Conservation (phyloP, 2,797 vertebrate genomes). For the Microhierax caerulescens region DNA sequence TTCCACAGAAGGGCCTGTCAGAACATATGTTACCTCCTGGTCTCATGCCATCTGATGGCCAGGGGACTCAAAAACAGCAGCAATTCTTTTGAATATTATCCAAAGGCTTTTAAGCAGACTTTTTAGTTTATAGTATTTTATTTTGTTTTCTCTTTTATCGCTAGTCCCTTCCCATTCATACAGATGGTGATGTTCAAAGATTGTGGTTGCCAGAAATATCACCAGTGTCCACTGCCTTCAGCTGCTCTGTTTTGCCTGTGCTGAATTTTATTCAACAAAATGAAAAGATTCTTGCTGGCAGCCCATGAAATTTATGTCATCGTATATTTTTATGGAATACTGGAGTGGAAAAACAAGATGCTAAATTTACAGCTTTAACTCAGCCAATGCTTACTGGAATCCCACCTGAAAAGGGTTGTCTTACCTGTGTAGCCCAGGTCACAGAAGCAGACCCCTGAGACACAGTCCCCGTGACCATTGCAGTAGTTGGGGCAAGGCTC, state of each 20-base stretch:
- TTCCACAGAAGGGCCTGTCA: conserved; percentile 25
- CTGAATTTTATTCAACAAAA: conserved; percentile 27
- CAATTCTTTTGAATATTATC: conserved; percentile 56
- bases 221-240: not conserved
- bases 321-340: not conserved
- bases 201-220: conserved; percentile 7
- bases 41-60: conserved; percentile 39
- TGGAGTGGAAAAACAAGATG: not conserved
- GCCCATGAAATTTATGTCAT: not conserved
- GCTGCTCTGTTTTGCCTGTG: conserved; percentile 20
- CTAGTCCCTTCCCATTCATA: conserved; percentile 31
- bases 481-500: conserved; percentile 95
- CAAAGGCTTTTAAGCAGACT: conserved; percentile 45
- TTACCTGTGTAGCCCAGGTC: conserved; percentile 95
- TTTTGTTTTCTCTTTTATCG: conserved; percentile 52
- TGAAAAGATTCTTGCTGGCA: not conserved
- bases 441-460: conserved; percentile 97
- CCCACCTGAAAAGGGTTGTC: not conserved
- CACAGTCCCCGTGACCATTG: conserved; percentile 92
- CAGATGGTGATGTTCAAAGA: conserved; percentile 29
- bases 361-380: not conserved
- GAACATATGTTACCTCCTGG: conserved; percentile 56
- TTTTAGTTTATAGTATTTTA: conserved; percentile 44
- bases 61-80: conserved; percentile 7
- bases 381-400: not conserved